phyloP scores from a whole-genome alignment of 2,113 vertebrate genomes.

The Caracal caracal region DNA sequence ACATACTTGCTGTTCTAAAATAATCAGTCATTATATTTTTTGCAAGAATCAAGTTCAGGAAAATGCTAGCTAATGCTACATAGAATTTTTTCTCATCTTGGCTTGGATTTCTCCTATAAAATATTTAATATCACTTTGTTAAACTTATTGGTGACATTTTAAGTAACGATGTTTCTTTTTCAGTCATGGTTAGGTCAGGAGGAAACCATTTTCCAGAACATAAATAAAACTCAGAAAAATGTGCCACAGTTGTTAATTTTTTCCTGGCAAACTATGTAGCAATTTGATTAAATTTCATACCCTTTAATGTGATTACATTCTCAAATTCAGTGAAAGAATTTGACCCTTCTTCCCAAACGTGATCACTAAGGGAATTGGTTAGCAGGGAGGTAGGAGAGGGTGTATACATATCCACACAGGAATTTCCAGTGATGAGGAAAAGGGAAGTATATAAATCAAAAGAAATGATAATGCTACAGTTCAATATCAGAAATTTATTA shows the following conservation, averaged over 20 bases:
- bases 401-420: fast-evolving
- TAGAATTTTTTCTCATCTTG: background rate
- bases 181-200: background rate
- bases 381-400: fast-evolving
- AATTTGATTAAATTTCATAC: background rate
- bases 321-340: background rate
- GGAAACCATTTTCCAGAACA: constrained; percentile 43
- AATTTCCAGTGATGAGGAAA: background rate
- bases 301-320: background rate
- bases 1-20: background rate
- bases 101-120: background rate
- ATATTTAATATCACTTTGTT: background rate
- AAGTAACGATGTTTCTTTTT: constrained; percentile 32
- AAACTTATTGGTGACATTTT: constrained; percentile 47
- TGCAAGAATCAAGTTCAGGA: background rate
- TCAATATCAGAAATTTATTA: background rate
- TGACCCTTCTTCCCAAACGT: background rate
- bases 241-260: background rate
- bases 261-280: background rate
- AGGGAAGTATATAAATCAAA: background rate
- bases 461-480: fast-evolving
- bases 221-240: constrained; percentile 45
- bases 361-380: background rate
- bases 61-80: background rate
- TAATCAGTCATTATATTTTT: constrained; percentile 8